Evolutionary conservation across 2,888 invertebrate genomes (phyloP), one percentile per base, ranked within the genome.

Genomic region (Drosophila atroscutellata): DNA sequence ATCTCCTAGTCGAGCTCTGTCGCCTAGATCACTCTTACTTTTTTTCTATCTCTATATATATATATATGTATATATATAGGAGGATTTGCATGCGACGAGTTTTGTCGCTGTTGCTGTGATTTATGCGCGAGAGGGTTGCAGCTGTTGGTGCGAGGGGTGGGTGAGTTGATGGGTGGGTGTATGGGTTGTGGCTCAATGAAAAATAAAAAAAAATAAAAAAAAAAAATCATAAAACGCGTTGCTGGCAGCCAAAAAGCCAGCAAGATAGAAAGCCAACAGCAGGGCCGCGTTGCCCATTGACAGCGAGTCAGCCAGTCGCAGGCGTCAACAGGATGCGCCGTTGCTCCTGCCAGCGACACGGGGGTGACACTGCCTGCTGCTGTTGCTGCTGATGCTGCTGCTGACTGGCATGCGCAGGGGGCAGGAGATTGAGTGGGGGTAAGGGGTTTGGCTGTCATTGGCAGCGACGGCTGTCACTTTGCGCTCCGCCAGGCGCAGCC

Each of bases 101-200:
- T 81, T 68, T 81, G 84, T 79, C 70, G 70, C 87, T 67, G 60
- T 56, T 50, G 39, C 70, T 39, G 85, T 89, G 86, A 86, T 86
- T 86, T 86, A 86, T 86, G 83, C 75, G 66, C 77, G 79, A 82
- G 87, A 81, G 89, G 89, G 86, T 89, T 89, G 87, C 77, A 78
- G 54, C 60, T 24, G 70, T 50, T 60, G 45, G 24, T 2, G 45
- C 7, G 24, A 7, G 37, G 15, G 45, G 64, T 13, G 13, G 54
- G n/a, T 26, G 20, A 24, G 45, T 47, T 47, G 39, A 39, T 60
- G 56, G 61, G 47, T 42, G 60, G 58, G 55, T 50, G 56, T 30
- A 28, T 4, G 36, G 45, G 24, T 32, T 52, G 42, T 56, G 50
- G 32, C 54, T 72, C 64, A 73, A 72, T 83, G 75, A 76, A 77